These are phyloP conservation scores for Guaruba guarouba DNA, from an alignment of 2,113 vertebrate species.

Conservation along the genomic window DNA sequence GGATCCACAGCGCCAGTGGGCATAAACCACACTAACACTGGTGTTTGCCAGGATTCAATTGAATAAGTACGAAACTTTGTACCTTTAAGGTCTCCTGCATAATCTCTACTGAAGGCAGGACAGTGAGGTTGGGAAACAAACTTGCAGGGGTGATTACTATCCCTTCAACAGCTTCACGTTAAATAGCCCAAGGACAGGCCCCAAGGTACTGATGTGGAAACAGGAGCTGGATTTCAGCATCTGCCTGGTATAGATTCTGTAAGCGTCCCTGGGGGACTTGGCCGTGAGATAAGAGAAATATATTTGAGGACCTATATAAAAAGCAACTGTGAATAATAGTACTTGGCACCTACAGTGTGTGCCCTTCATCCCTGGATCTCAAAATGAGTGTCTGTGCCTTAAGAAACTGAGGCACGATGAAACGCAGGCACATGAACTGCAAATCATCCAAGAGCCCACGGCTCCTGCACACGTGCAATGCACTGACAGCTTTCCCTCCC, in stretches of 20 bases:
- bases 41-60: neutral
- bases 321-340: neutral
- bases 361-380: neutral
- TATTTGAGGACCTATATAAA: neutral
- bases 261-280: neutral
- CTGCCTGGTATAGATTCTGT: neutral
- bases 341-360: rapidly evolving
- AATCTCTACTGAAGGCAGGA: neutral
- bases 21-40: neutral
- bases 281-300: neutral
- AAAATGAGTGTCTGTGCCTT: neutral
- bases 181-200: neutral
- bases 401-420: neutral
- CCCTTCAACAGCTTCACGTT: neutral
- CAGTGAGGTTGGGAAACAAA: neutral
- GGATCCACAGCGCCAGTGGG: neutral
- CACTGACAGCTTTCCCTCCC: neutral
- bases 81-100: neutral
- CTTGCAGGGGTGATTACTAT: neutral
- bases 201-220: neutral
- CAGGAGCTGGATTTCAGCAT: slow-evolving; percentile 26
- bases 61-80: neutral
- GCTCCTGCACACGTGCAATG: neutral
- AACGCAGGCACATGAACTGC: rapidly evolving
- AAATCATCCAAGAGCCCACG: neutral